Evolutionary conservation across 2,888 invertebrate genomes (phyloP).

Genomic region (Latrodectus hesperus): DNA sequence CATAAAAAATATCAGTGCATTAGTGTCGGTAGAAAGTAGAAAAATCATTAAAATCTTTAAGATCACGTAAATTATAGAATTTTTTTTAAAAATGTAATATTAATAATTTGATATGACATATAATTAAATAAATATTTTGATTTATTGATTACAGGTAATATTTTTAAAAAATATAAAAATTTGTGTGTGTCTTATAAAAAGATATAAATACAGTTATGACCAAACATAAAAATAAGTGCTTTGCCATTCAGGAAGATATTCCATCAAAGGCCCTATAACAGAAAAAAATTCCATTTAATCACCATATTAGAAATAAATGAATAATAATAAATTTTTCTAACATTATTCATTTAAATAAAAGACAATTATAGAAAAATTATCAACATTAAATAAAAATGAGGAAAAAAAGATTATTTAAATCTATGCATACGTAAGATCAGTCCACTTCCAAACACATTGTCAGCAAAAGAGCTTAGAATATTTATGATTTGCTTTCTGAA

Average conservation of each 20-base stretch:
- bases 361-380: neutral
- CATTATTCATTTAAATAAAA: neutral
- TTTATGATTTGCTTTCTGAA: slow-evolving; percentile 47
- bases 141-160: too few species aligned
- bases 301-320: neutral
- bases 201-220: slow-evolving; percentile 11
- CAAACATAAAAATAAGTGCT: slow-evolving; percentile 68
- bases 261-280: slow-evolving; percentile 68
- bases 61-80: too few species aligned
- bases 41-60: too few species aligned
- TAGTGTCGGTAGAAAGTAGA: too few species aligned
- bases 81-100: too few species aligned
- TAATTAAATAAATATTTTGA: too few species aligned
- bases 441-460: slow-evolving; percentile 59
- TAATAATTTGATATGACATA: too few species aligned
- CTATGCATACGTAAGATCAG: slow-evolving; percentile 53
- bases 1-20: too few species aligned
- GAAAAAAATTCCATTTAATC: neutral
- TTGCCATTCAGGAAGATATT: slow-evolving; percentile 70
- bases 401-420: neutral
- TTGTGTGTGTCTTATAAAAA: too few species aligned
- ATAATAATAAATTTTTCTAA: neutral
- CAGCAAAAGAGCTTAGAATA: slow-evolving; percentile 28
- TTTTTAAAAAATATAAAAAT: too few species aligned
- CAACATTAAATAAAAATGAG: neutral